Base-by-base conservation (phyloP, 1,140 invertebrate genomes). In the Orius laevigatus region DNA sequence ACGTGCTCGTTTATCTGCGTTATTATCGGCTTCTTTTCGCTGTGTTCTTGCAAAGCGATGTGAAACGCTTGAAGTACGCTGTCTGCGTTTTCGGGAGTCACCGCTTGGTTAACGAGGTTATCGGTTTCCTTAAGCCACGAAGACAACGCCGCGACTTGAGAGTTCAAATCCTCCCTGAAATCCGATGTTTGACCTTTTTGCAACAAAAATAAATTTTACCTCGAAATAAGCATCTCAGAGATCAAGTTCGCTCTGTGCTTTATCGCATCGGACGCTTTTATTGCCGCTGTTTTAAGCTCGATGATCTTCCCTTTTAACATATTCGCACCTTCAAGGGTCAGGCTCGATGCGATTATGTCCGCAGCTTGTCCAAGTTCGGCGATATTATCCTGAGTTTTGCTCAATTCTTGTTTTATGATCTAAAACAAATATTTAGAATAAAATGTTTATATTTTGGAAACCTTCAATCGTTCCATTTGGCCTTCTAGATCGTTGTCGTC, bases 71-170 rank as follows among this genome's bases (percentile, higher is more conserved):
- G 79, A n/a, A 89, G 59, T 38, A 75, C 76, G 1, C 76, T 71
- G 53, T 86, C 81, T 2, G 91, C 76, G 11, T 49, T 38, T 19
- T 49, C 52, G 15, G 41, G 46, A 2, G 47, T 33, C 11, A 59
- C 48, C 16, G 44, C 39, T 19, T 20, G 19, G 18, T 16, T 16
- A 4, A 41, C 11, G 3, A 18, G 9, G 11, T 50, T 35, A 9
- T 55, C 78, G 39, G 89, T 70, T 46, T 79, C 72, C 38, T 80
- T 79, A 63, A 93, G 76, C 85, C 86, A 92, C 44, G 79, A 81
- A 41, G 81, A 76, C 59, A 93, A 86, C 53, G 81, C 78, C 9
- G 76, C 71, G 40, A 93, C 67, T 59, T 83, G 82, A 16, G 78
- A 76, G 56, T 84, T 76, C 55, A 92, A 86, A 60, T 93, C 87